Evolutionary conservation across 2,797 vertebrate genomes (phyloP).

Genomic region (Ceyx erithaca): DNA sequence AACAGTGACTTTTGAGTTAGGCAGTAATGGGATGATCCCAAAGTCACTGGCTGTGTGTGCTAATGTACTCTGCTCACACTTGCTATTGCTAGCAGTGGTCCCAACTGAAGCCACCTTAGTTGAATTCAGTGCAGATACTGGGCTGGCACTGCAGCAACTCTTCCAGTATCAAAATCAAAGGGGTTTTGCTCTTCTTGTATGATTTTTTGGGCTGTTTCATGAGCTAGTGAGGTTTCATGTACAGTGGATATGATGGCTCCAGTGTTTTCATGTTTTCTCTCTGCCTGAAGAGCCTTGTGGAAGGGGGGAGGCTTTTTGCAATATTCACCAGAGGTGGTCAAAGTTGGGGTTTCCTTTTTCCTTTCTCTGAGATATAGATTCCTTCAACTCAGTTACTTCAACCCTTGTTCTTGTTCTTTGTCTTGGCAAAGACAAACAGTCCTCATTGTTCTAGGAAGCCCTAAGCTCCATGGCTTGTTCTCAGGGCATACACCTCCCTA

Average conservation of each 20-base stretch:
- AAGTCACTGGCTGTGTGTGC: background rate
- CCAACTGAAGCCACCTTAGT: background rate
- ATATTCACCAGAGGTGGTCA: background rate
- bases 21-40: background rate
- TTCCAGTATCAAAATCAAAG: background rate
- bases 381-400: background rate
- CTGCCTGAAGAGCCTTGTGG: background rate
- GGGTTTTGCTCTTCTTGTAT: background rate
- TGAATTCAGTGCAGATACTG: background rate
- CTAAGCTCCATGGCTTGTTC: background rate
- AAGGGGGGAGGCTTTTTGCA: background rate
- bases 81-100: background rate
- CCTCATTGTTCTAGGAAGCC: slow-evolving; percentile 2
- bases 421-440: background rate
- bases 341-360: background rate
- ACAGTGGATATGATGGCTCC: background rate
- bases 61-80: background rate
- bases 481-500: background rate
- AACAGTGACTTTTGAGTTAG: background rate
- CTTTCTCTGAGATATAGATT: background rate
- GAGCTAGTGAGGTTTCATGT: background rate
- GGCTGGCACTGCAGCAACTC: background rate
- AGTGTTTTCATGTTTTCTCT: background rate
- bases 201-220: rapidly evolving
- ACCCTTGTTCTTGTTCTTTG: background rate